Evolutionary conservation across 1,140 invertebrate genomes (phyloP).

Genomic region (Drosophila biarmipes): DNA sequence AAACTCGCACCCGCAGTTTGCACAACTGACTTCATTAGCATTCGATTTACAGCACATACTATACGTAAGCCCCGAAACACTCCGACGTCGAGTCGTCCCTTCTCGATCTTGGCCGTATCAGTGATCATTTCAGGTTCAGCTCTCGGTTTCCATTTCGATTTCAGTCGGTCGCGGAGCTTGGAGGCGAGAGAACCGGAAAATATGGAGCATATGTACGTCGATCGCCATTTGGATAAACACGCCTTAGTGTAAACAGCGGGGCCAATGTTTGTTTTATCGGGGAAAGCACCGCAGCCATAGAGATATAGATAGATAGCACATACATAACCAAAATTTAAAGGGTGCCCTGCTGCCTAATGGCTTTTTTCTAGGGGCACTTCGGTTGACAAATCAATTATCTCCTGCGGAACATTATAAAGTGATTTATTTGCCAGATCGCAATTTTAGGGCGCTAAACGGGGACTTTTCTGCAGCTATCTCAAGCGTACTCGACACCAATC

Average conservation of each 20-base stretch:
- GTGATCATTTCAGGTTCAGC: slow-evolving; percentile 35
- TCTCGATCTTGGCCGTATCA: slow-evolving; percentile 3
- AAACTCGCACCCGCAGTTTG: slow-evolving; percentile 19
- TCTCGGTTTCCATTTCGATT: slow-evolving; percentile 10
- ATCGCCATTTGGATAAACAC: slow-evolving; percentile 36
- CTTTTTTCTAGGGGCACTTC: slow-evolving; percentile 32
- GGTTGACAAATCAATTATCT: slow-evolving; percentile 46
- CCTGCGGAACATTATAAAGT: slow-evolving; percentile 14
- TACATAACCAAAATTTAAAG: slow-evolving; percentile 9
- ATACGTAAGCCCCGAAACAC: slow-evolving; percentile 8
- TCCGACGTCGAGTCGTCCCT: slow-evolving; percentile 3
- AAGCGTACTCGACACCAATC: slow-evolving; percentile 1
- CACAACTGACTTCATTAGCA: slow-evolving; percentile 5
- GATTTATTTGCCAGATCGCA: slow-evolving; percentile 39
- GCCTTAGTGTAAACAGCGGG: slow-evolving; percentile 27
- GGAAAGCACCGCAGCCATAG: slow-evolving; percentile 27
- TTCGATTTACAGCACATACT: background rate
- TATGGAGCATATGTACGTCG: slow-evolving; percentile 14
- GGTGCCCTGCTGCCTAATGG: slow-evolving; percentile 14
- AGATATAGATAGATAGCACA: background rate
- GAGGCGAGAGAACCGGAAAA: slow-evolving; percentile 15
- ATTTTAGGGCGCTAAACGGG: slow-evolving; percentile 38
- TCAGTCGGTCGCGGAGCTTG: slow-evolving; percentile 21
- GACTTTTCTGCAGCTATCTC: slow-evolving; percentile 43
- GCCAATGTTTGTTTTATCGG: slow-evolving; percentile 13